A percentile compares a stretch with the other conserved stretches of the same genome.
These are phyloP conservation scores for Electrophaes corylata DNA, from an alignment of 2,888 invertebrate species.

Conservation along the genomic window DNA sequence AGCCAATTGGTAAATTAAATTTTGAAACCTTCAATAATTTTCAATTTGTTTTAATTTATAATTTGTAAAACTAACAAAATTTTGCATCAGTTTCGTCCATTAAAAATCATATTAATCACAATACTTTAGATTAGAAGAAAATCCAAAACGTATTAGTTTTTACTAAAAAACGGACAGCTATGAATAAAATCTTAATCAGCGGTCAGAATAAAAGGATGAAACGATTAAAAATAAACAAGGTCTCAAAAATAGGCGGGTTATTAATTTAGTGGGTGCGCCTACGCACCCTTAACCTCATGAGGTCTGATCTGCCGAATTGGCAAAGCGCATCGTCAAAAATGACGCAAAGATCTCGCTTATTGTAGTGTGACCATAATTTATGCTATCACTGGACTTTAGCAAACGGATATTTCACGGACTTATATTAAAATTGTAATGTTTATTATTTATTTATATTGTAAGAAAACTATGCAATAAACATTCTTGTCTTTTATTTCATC, in stretches of 20 bases:
- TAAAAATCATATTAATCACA: slow-evolving; percentile 33
- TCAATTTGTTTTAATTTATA: slow-evolving; percentile 6
- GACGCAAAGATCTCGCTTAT: slow-evolving; percentile 55
- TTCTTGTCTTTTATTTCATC: too few species aligned
- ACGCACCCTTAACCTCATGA: slow-evolving; percentile 55
- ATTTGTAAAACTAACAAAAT: slow-evolving; percentile 15
- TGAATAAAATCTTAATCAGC: slow-evolving; percentile 84
- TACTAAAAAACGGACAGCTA: slow-evolving; percentile 58
- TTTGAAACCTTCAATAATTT: not conserved
- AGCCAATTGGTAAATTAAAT: not conserved
- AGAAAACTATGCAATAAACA: too few species aligned
- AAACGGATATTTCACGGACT: too few species aligned
- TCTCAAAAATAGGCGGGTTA: slow-evolving; percentile 76
- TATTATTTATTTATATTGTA: too few species aligned
- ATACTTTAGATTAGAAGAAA: slow-evolving; percentile 19
- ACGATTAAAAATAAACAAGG: slow-evolving; percentile 77
- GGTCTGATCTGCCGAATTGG: slow-evolving; percentile 59
- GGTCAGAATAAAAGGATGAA: slow-evolving; percentile 59
- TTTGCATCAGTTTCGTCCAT: slow-evolving; percentile 6
- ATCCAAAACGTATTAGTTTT: slow-evolving; percentile 32
- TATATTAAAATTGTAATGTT: too few species aligned
- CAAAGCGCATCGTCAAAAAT: slow-evolving; percentile 72
- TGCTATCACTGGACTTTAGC: too few species aligned
- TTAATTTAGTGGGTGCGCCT: slow-evolving; percentile 73
- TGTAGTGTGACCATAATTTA: slow-evolving; percentile 54